Evolutionary conservation across 2,888 invertebrate genomes (phyloP), one percentile per base, ranked within the genome.

Genomic region (Chaitophorus viminalis): DNA sequence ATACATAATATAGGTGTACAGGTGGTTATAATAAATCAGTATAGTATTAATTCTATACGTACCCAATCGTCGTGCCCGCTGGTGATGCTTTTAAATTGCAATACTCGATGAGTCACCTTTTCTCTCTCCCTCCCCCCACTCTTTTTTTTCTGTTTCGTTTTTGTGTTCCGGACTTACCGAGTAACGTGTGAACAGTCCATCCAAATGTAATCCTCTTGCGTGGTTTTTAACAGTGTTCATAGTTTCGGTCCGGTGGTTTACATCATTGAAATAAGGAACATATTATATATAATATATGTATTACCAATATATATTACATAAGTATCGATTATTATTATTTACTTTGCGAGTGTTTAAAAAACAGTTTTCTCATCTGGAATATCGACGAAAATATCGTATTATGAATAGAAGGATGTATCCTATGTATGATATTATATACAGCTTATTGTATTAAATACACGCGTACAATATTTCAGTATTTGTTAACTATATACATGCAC

Each of bases 21-120:
- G 77, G 76, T 72, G 72, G 82, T 85, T 65, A 85, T 86, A 86
- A 85, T 86, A 86, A 78, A 86, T 86, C 86, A 78, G 29, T 72
- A 29, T 14, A 72, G 72, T 21, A 70, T 78, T 46, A 46, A 46
- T 86, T 86, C 29, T 78, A 18, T 54, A 54, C 18, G n/a, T 46
- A 54, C 29, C 29, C 52, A 46, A 68, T 33, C 84, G 21, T 46
- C 18, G 14, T 72, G 72, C 70, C 72, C 86, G 36, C 86, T n/a
- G 36, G 54, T 70, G 70, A 54, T 86, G 25, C 46, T 36, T 31
- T 86, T 33, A 86, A 86, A 78, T 86, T 68, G 36, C 36, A 70
- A 72, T 31, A 46, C 52, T 36, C 21, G 52, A 72, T 54, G 54
- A 72, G 82, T 72, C 82, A 72, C 52, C 1, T 31, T 31, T 65